Evolutionary conservation across 2,113 vertebrate species (phyloP), one percentile per base, ranked within the genome.

Genomic region (Acrocephalus kingi): DNA sequence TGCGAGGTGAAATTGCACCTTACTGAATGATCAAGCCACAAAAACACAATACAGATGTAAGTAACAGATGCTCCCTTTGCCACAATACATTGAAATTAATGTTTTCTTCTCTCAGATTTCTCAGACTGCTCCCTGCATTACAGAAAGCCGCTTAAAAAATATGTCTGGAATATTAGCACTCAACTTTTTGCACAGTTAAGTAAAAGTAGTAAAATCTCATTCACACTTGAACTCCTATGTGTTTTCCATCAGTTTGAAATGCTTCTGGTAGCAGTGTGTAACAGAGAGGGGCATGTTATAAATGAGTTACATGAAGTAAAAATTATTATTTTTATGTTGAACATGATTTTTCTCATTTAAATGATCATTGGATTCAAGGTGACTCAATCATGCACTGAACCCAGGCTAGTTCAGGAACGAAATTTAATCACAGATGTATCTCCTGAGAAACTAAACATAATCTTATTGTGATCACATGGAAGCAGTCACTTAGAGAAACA

Each of bases 341-440:
- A 82, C 89, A 58, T 33, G 20, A 90, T 88, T 93, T 94, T 95
- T 84, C 82, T 91, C 54, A 82, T 92, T 95, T 94, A 92, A 96
- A 79, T 54, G 13, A 87, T 92, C 49, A 58, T 6, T 62, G 52
- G 43, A 87, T 72, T 79, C 68, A 93, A 92, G 90, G 76, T 91
- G 68, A 90, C 52, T 94, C 86, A 67, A 81, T 89, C 68, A 45
- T 37, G 19, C 43, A 35, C 73, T 61, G 64, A 87, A 89, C 49
- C 30, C 48, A 82, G 25, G 56, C 58, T 78, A 76, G 61, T 15
- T 87, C 58, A 84, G 39, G 61, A 93, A 63, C 67, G 56, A 94
- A 95, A 97, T 87, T 92, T 64, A 87, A 94, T 90, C 77, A 93
- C 2, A 64, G 49, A 58, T 76, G 33, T 31, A 62, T 82, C 69